phyloP scores from a whole-genome alignment of 2,113 vertebrate genomes.

The Pseudorhombus dupliciocellatus region DNA sequence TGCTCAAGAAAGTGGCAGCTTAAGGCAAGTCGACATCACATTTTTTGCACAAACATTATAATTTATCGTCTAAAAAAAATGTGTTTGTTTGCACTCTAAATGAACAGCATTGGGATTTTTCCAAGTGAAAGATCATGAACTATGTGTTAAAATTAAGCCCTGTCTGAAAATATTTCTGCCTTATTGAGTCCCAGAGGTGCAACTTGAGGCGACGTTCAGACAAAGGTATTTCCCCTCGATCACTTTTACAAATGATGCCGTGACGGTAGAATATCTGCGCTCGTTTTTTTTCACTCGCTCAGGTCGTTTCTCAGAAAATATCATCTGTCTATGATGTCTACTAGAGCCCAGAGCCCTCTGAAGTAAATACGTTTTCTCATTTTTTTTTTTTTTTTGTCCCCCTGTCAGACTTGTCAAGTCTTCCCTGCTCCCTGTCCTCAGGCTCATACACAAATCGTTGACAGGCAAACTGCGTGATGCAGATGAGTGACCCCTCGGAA shows the following conservation, averaged over 20 bases:
- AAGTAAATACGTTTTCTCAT: constrained; percentile 36
- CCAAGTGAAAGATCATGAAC: too few relatives aligned
- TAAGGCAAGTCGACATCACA: too few relatives aligned
- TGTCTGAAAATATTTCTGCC: too few relatives aligned
- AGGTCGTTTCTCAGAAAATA: constrained; percentile 7
- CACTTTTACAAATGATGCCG: neutral
- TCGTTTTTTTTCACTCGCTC: neutral
- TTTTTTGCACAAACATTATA: too few relatives aligned
- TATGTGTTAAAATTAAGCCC: too few relatives aligned
- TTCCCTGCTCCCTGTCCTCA: constrained; percentile 28
- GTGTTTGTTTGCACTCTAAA: too few relatives aligned
- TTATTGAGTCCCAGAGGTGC: neutral
- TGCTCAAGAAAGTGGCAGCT: too few relatives aligned
- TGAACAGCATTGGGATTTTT: too few relatives aligned
- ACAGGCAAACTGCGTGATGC: constrained; percentile 51
- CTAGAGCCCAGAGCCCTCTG: constrained; percentile 9
- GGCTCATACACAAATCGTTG: constrained; percentile 34
- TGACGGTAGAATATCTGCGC: neutral
- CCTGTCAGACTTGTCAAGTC: constrained; percentile 53
- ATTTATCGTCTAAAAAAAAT: too few relatives aligned
- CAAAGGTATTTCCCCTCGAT: neutral
- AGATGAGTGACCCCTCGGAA: constrained; percentile 43
- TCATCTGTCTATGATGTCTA: constrained; percentile 3
- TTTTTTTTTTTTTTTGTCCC: constrained; percentile 27
- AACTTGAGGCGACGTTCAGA: neutral